phyloP scores from a whole-genome alignment of 1,140 invertebrate species.

The Drosophila subpulchrella region DNA sequence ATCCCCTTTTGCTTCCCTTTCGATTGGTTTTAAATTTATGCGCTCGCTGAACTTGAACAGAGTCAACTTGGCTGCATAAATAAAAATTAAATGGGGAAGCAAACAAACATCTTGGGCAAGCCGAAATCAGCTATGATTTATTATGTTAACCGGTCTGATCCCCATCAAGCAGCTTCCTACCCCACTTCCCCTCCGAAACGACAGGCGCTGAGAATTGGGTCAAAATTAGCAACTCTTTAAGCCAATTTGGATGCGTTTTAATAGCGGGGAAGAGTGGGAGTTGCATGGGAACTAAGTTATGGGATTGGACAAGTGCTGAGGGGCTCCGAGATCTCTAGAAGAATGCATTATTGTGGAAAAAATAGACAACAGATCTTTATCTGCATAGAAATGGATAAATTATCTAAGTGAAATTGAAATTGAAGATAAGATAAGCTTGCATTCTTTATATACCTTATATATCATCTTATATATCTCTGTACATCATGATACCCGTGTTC shows the following conservation, averaged over 20 bases:
- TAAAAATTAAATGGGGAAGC: slow-evolving; percentile 42
- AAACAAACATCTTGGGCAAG: slow-evolving; percentile 58
- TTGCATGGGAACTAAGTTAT: slow-evolving; percentile 31
- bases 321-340: slow-evolving; percentile 2
- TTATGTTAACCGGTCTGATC: slow-evolving; percentile 37
- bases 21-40: slow-evolving; percentile 62
- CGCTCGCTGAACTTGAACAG: slow-evolving; percentile 57
- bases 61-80: slow-evolving; percentile 26
- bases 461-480: too few relatives aligned
- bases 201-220: slow-evolving; percentile 67
- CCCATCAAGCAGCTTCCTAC: slow-evolving; percentile 6
- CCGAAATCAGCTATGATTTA: slow-evolving; percentile 68
- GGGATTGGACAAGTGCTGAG: slow-evolving; percentile 30
- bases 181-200: slow-evolving; percentile 5
- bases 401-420: background rate
- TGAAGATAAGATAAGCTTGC: background rate
- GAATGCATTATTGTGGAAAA: slow-evolving; percentile 3
- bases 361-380: background rate
- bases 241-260: slow-evolving; percentile 54
- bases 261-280: slow-evolving; percentile 9
- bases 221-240: slow-evolving; percentile 72
- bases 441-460: too few relatives aligned
- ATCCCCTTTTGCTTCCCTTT: slow-evolving; percentile 6
- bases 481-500: too few relatives aligned
- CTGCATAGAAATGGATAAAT: background rate